These are phyloP conservation scores for Hybognathus amarus DNA, from an alignment of 2,797 vertebrate genomes.

Conservation along the genomic window DNA sequence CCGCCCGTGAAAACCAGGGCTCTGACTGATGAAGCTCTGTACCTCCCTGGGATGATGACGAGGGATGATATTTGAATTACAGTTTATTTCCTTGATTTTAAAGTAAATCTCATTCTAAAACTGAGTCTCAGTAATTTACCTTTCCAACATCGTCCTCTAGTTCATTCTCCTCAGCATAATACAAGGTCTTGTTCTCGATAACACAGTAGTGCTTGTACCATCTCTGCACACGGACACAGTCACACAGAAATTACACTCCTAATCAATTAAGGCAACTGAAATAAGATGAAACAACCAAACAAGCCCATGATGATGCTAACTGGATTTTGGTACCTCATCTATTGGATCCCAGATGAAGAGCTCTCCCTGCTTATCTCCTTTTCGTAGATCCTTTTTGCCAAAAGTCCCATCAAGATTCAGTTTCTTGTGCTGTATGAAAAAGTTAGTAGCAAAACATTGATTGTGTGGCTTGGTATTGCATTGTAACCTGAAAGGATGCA, in stretches of 20 bases:
- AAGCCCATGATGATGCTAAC: not conserved
- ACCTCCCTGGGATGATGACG: conserved; percentile 58
- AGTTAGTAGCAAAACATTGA: not conserved
- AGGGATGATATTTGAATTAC: conserved; percentile 1
- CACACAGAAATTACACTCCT: conserved; percentile 4
- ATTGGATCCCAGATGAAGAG: conserved; percentile 96
- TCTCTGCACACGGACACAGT: conserved; percentile 73
- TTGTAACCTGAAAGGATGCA: not conserved
- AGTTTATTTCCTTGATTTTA: not conserved
- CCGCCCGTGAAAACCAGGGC: conserved; percentile 92
- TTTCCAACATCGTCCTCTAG: conserved; percentile 79
- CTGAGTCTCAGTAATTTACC: conserved; percentile 59
- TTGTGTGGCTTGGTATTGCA: not conserved
- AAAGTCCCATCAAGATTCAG: conserved; percentile 83
- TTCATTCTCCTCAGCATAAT: conserved; percentile 91
- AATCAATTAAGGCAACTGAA: not conserved
- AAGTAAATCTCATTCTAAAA: not conserved
- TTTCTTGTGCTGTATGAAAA: conserved; percentile 89
- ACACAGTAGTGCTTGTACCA: conserved; percentile 96
- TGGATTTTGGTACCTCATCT: conserved; percentile 83
- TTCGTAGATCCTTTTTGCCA: conserved; percentile 80
- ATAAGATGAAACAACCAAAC: not conserved
- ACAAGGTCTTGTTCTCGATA: conserved; percentile 88
- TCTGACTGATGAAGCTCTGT: conserved; percentile 84
- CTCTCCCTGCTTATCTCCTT: conserved; percentile 86